Evolutionary conservation across 1,140 invertebrate species (phyloP).

Genomic region (Lepidurus apus): DNA sequence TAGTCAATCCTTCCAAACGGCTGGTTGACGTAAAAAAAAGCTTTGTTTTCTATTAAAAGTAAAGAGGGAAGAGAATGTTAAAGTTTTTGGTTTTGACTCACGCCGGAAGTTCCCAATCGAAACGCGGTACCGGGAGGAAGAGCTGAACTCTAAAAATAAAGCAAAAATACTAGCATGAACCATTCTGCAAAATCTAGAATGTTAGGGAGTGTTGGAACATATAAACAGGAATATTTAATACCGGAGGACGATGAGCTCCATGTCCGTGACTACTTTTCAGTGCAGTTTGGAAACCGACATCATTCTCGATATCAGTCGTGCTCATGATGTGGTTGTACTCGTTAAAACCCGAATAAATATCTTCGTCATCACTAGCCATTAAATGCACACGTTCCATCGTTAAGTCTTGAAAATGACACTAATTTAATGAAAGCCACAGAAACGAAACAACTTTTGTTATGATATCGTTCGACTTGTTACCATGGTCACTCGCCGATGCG

Average conservation of each 20-base stretch:
- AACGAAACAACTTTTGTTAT: not conserved
- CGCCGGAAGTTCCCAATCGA: slow-evolving; percentile 51
- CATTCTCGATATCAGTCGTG: slow-evolving; percentile 59
- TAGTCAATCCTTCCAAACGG: no score
- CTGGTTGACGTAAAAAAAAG: no score
- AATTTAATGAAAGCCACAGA: not conserved
- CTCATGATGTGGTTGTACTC: slow-evolving; percentile 58
- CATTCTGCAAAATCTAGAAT: not conserved
- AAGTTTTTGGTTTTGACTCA: slow-evolving; percentile 40
- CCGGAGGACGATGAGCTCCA: slow-evolving; percentile 35
- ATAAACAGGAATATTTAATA: slow-evolving; percentile 26
- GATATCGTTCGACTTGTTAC: not conserved
- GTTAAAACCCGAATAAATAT: slow-evolving; percentile 63
- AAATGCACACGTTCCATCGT: slow-evolving; percentile 29
- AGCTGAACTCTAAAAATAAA: slow-evolving; percentile 43
- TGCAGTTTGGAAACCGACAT: slow-evolving; percentile 57
- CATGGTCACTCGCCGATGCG: not conserved
- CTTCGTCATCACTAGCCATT: slow-evolving; percentile 46
- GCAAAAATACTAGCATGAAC: slow-evolving; percentile 23
- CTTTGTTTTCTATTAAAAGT: no score
- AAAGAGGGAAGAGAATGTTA: slow-evolving; percentile 22
- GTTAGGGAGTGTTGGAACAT: slow-evolving; percentile 11
- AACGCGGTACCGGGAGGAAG: slow-evolving; percentile 48
- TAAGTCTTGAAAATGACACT: not conserved
- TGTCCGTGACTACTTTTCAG: slow-evolving; percentile 47